Evolutionary conservation across 2,888 invertebrate genomes (phyloP), one percentile per base, ranked within the genome.

Genomic region (Lissocephala sabroskyi): DNA sequence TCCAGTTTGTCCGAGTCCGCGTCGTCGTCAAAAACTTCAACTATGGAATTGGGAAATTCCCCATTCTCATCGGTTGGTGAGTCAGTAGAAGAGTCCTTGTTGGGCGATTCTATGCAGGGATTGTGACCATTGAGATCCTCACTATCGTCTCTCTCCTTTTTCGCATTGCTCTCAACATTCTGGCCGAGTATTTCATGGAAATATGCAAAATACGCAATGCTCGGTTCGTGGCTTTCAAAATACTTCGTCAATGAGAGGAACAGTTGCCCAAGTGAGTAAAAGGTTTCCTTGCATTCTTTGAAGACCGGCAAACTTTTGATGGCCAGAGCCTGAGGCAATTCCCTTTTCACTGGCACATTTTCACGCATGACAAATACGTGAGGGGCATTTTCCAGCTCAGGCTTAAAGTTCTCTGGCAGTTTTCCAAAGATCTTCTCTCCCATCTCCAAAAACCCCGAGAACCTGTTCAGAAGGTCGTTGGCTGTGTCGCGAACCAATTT

Each of bases 1-100:
- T 81, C 82, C 14, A 45, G 45, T 50, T 76, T 79, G 17, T 14
- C 32, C n/a, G n/a, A n/a, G n/a, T n/a, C n/a, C n/a, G n/a, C n/a
- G n/a, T n/a, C n/a, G n/a, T n/a, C n/a, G n/a, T n/a, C n/a, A n/a
- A n/a, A n/a, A n/a, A n/a, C n/a, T n/a, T n/a, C n/a, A n/a, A n/a
- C n/a, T n/a, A n/a, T n/a, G n/a, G n/a, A n/a, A n/a, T n/a, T n/a
- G n/a, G n/a, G n/a, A n/a, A n/a, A n/a, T n/a, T n/a, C n/a, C n/a
- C n/a, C n/a, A n/a, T n/a, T n/a, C n/a, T n/a, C n/a, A n/a, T n/a
- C n/a, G n/a, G n/a, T n/a, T n/a, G n/a, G n/a, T n/a, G n/a, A n/a
- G n/a, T n/a, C n/a, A n/a, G n/a, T n/a, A n/a, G n/a, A n/a, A n/a
- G n/a, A n/a, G 7, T 23, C 23, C 23, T 23, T 23, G 4, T 23